Percentiles rank a stretch among this genome's conserved stretches.
These are phyloP conservation scores for Irena cyanogastra DNA, from an alignment of 2,113 vertebrate species.

Conservation along the genomic window DNA sequence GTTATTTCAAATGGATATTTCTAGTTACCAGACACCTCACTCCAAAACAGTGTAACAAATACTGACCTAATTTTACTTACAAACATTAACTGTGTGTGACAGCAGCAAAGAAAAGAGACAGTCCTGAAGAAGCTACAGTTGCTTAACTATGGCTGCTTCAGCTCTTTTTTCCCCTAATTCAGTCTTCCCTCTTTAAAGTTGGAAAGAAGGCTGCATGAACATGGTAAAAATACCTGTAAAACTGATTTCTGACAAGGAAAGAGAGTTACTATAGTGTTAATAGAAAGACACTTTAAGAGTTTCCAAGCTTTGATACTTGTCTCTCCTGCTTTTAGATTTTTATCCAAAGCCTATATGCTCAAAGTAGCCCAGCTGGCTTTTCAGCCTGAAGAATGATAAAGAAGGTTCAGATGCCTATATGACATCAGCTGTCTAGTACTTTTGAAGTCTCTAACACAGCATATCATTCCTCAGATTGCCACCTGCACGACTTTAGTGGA, in stretches of 20 bases:
- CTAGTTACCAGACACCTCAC: not conserved
- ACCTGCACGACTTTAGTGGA: accelerated
- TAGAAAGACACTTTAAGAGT: not conserved
- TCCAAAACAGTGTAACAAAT: not conserved
- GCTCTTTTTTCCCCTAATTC: not conserved
- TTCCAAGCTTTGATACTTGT: not conserved
- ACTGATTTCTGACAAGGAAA: not conserved
- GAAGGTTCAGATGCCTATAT: not conserved
- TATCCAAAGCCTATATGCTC: not conserved
- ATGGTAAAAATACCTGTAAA: not conserved
- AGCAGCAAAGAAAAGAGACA: not conserved
- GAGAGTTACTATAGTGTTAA: not conserved
- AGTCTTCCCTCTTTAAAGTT: not conserved
- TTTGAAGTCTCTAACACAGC: not conserved
- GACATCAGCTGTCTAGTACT: not conserved
- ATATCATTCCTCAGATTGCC: not conserved
- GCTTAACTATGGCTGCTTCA: not conserved
- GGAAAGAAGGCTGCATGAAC: not conserved
- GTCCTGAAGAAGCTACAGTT: not conserved
- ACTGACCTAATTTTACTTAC: constrained; percentile 4
- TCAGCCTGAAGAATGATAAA: not conserved
- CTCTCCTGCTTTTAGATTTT: not conserved
- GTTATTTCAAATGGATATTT: not conserved
- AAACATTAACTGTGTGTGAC: not conserved
- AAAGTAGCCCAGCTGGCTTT: not conserved